phyloP scores from a whole-genome alignment of 2,797 vertebrate genomes.

The Sternotherus odoratus region DNA sequence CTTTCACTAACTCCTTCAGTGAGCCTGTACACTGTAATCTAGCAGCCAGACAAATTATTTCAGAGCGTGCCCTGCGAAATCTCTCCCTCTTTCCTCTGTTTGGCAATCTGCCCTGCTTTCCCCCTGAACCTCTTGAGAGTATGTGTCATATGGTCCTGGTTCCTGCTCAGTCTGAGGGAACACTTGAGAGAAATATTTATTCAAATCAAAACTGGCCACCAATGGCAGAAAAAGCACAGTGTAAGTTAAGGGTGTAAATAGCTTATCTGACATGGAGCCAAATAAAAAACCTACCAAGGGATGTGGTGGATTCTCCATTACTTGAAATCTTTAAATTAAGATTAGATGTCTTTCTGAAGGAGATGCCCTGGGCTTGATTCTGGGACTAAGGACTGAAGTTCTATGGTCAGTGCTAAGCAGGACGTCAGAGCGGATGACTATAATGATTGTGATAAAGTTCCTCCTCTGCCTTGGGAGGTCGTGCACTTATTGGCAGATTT shows the following conservation, averaged over 20 bases:
- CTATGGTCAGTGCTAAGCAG: not conserved
- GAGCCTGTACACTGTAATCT: not conserved
- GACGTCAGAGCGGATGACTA: not conserved
- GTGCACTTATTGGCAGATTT: no score
- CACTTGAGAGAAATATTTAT: not conserved
- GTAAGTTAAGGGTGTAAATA: not conserved
- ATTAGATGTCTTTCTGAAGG: not conserved
- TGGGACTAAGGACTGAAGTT: not conserved
- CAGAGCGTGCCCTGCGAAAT: not conserved
- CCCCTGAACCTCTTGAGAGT: conserved; percentile 14
- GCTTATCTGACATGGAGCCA: not conserved
- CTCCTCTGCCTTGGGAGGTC: no score
- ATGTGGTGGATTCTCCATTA: not conserved
- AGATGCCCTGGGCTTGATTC: not conserved
- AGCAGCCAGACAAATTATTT: conserved; percentile 33
- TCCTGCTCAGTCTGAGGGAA: not conserved
- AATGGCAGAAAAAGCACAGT: not conserved
- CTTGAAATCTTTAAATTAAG: not conserved
- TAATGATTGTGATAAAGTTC: no score
- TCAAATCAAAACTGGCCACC: not conserved
- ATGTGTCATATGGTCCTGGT: not conserved
- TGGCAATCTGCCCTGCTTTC: not conserved
- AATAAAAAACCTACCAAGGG: not conserved
- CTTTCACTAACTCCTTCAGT: not conserved
- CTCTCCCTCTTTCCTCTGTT: not conserved